Percentiles rank a stretch among this genome's conserved stretches.
These are phyloP conservation scores for Vulpes vulpes DNA, from an alignment of 2,113 vertebrate species.

Conservation along the genomic window DNA sequence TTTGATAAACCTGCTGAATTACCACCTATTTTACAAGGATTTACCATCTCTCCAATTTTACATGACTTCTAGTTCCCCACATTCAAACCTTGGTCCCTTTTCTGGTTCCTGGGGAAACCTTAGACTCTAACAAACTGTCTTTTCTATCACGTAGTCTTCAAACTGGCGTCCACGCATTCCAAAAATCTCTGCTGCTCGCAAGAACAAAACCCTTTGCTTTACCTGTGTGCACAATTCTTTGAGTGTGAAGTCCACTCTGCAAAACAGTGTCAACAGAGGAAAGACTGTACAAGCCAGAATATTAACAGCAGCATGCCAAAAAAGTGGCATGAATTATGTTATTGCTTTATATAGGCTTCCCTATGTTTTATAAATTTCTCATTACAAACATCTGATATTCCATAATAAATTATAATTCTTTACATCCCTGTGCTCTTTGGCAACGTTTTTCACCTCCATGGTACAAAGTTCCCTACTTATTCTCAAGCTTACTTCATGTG, in stretches of 20 bases:
- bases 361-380: neutral
- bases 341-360: neutral
- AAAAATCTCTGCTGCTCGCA: neutral
- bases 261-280: neutral
- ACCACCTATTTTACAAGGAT: neutral
- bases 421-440: neutral
- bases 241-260: no score
- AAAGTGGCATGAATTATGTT: neutral
- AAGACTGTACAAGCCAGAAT: neutral
- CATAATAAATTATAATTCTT: neutral
- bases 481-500: neutral
- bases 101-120: neutral
- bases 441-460: neutral
- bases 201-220: neutral
- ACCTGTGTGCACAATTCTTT: no score
- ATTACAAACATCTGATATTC: neutral
- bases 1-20: neutral
- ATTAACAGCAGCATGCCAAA: no score
- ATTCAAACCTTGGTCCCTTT: neutral
- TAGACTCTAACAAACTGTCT: neutral
- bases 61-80: neutral
- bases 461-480: neutral
- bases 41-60: neutral
- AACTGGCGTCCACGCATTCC: no score
- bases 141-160: neutral